A percentile compares a stretch with the other conserved stretches of the same genome.
Evolutionary conservation across 1,140 invertebrate species (phyloP).

Genomic region (Bradysia coprophila): DNA sequence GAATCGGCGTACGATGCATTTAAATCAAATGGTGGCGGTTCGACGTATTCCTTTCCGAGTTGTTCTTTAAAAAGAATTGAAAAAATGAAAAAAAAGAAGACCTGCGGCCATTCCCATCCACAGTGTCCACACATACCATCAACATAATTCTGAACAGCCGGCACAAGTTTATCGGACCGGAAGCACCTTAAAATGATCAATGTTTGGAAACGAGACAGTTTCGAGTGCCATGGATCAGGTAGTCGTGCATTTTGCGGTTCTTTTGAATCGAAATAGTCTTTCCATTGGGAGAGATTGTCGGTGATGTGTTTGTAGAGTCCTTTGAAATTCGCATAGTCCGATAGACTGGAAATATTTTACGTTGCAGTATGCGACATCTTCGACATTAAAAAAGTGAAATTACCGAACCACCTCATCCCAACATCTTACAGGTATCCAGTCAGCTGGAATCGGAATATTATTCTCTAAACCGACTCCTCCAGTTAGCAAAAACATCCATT

Average conservation of each 20-base stretch:
- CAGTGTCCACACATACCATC: slow-evolving; percentile 41
- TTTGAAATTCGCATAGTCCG: slow-evolving; percentile 27
- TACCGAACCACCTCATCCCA: slow-evolving; percentile 55
- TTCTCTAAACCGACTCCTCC: slow-evolving; percentile 71
- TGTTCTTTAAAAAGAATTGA: slow-evolving; percentile 29
- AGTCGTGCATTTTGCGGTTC: slow-evolving; percentile 46
- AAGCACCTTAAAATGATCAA: slow-evolving; percentile 65
- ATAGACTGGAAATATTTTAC: too few species aligned
- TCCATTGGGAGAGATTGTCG: slow-evolving; percentile 44
- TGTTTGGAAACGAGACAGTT: slow-evolving; percentile 51
- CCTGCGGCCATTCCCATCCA: too few species aligned
- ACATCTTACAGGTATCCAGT: slow-evolving; percentile 54
- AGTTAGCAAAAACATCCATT: slow-evolving; percentile 81
- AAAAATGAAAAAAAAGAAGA: too few species aligned
- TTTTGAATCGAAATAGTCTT: slow-evolving; percentile 45
- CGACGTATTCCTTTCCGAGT: slow-evolving; percentile 64
- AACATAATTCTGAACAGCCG: slow-evolving; percentile 58
- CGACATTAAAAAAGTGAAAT: not conserved
- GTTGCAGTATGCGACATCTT: too few species aligned
- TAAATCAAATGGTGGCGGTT: slow-evolving; percentile 79
- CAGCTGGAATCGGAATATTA: slow-evolving; percentile 44
- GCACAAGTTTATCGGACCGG: slow-evolving; percentile 74
- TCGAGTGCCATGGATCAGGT: slow-evolving; percentile 45
- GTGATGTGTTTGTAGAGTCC: slow-evolving; percentile 40
- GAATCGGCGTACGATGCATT: slow-evolving; percentile 68